Evolutionary conservation across 2,797 vertebrate genomes (phyloP).

Genomic region (Pantherophis vulpinus): DNA sequence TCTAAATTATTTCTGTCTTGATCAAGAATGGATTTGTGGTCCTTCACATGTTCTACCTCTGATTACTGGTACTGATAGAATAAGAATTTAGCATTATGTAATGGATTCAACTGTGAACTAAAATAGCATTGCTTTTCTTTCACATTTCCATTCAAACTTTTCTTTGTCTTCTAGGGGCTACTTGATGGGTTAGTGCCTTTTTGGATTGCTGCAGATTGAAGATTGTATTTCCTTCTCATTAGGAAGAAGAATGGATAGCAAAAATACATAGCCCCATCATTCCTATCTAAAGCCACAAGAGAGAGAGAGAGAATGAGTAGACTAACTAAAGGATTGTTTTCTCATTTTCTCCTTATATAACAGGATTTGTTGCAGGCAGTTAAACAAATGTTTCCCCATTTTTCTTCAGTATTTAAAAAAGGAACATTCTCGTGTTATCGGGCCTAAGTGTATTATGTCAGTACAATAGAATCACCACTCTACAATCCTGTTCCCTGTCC

Average conservation of each 20-base stretch:
- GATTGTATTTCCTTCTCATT: conserved; percentile 55
- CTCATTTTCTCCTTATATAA: conserved; percentile 36
- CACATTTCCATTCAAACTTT: neutral
- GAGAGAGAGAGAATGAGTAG: conserved; percentile 19
- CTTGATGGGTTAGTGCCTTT: conserved; percentile 86
- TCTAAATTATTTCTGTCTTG: neutral
- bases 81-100: neutral
- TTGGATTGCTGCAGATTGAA: conserved; percentile 18
- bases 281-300: conserved; percentile 12
- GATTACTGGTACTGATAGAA: neutral
- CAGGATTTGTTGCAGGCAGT: conserved; percentile 19
- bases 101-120: neutral
- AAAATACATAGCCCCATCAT: neutral
- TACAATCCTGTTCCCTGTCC: conserved; percentile 7
- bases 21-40: neutral
- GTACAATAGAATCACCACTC: neutral
- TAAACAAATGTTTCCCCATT: conserved; percentile 33
- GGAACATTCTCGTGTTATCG: neutral
- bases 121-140: neutral
- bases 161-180: conserved; percentile 82
- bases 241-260: conserved; percentile 40
- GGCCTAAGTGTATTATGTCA: neutral
- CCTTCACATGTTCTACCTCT: neutral
- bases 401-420: conserved; percentile 32
- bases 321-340: conserved; percentile 17